Evolutionary conservation across 2,888 invertebrate species (phyloP), one percentile per base, ranked within the genome.

Genomic region (Drosophila borealis): DNA sequence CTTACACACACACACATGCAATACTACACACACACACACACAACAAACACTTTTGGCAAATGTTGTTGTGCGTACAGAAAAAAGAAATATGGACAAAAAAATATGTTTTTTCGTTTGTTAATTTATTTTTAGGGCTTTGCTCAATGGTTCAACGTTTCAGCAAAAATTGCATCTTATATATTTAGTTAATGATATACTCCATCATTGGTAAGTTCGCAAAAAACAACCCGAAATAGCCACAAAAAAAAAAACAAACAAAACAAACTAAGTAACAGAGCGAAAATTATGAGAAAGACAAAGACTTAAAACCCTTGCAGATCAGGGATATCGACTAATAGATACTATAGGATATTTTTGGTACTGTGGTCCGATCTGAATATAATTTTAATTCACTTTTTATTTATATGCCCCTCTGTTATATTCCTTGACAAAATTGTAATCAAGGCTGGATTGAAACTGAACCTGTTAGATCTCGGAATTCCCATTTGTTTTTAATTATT

Each of bases 161-260:
- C 96, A 97, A 93, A 97, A 98, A 93, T 95, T 99, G 65, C 99
- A 99, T 94, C 96, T 99, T 92, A 98, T 99, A 92, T 99, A 99
- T 94, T 95, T 99, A 90, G 97, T 99, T 89, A 99, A 99, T 94
- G 99, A 99, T 94, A 97, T 99, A 73, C 94, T 99, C 57, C 99
- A 99, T 93, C 98, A 99, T 93, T 98, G 97, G 97, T 97, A 95
- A 95, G 95, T 95, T 84, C 78, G 78, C 75, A 59, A 65, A 17
- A 67, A 68, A 57, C 51, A 56, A 57, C 6, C 8, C 29, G 50
- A 44, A 21, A 46, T 25, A 54, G 6, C 25, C 25, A 25, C 8
- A 25, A 25, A 44, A 44, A 45, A 33, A 14, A 53, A 42, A 66
- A 29, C 14, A 45, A 42, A 45, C n/a, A 34, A 8, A 17, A 51